Conservation (phyloP, 2,888 invertebrate species). For the Ormyrus nitidulus region DNA sequence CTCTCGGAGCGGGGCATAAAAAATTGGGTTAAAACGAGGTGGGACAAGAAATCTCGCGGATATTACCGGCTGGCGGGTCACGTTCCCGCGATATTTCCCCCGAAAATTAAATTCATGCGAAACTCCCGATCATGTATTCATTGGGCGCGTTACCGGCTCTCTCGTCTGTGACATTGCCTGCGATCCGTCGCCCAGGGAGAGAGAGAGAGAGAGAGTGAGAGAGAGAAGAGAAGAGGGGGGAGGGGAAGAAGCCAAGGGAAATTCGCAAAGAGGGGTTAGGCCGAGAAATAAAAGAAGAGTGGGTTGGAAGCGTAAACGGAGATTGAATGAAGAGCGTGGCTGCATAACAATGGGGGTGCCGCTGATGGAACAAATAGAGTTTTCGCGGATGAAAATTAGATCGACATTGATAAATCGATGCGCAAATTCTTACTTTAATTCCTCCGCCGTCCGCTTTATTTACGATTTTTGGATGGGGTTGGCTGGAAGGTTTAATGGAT, state of each 20-base stretch:
- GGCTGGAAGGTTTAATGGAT: too few relatives aligned
- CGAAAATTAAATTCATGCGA: conserved; percentile 71
- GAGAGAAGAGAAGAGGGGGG: background rate
- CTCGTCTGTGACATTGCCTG: too few relatives aligned
- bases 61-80: conserved; percentile 62
- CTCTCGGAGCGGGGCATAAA: background rate
- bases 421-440: too few relatives aligned
- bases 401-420: background rate
- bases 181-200: too few relatives aligned
- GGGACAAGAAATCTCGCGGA: conserved; percentile 48
- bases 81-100: conserved; percentile 68
- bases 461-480: too few relatives aligned
- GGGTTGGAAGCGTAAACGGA: conserved; percentile 19
- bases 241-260: background rate
- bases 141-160: conserved; percentile 60
- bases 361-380: conserved; percentile 2
- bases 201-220: background rate
- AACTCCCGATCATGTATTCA: conserved; percentile 69
- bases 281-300: background rate
- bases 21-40: conserved; percentile 17
- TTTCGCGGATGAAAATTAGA: conserved; percentile 19
- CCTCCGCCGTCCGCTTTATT: too few relatives aligned
- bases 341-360: conserved; percentile 8
- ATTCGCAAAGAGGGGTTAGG: background rate
- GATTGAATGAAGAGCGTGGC: conserved; percentile 31